Conservation (phyloP, 1,140 invertebrate genomes). For the Drosophila nigromelanica region DNA sequence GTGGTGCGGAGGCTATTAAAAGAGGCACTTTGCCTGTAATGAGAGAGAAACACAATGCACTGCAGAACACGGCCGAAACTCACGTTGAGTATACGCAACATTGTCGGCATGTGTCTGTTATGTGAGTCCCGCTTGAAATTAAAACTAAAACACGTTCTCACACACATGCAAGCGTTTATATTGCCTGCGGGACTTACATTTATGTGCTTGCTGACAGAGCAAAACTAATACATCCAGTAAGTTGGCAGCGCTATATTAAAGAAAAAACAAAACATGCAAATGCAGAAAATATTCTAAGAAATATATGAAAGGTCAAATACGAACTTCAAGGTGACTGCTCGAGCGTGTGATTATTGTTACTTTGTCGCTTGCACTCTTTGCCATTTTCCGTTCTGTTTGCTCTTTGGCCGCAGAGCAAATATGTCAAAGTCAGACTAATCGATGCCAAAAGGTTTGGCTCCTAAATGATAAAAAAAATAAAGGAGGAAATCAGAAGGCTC, state of each 20-base stretch:
- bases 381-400: constrained; percentile 12
- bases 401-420: constrained; percentile 17
- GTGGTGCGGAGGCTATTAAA: constrained; percentile 16
- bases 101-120: constrained; percentile 28
- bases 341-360: constrained; percentile 15
- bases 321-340: constrained; percentile 23
- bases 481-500: constrained; percentile 1
- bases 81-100: constrained; percentile 39
- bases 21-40: constrained; percentile 19
- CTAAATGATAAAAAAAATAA: constrained; percentile 13
- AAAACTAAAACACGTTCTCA: constrained; percentile 27
- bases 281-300: constrained; percentile 8
- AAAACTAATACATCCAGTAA: neutral
- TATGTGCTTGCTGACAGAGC: neutral
- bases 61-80: neutral
- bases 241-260: neutral
- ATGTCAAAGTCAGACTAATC: constrained; percentile 49
- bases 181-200: neutral
- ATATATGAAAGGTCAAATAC: constrained; percentile 8
- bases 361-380: constrained; percentile 15
- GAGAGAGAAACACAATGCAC: constrained; percentile 5
- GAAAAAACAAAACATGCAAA: constrained; percentile 19
- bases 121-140: constrained; percentile 36
- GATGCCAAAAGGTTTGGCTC: constrained; percentile 45
- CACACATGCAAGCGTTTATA: neutral